A percentile compares a stretch with the other conserved stretches of the same genome.
Evolutionary conservation across 2,113 vertebrate genomes (phyloP).

Genomic region (Illadopsis cleaveri): DNA sequence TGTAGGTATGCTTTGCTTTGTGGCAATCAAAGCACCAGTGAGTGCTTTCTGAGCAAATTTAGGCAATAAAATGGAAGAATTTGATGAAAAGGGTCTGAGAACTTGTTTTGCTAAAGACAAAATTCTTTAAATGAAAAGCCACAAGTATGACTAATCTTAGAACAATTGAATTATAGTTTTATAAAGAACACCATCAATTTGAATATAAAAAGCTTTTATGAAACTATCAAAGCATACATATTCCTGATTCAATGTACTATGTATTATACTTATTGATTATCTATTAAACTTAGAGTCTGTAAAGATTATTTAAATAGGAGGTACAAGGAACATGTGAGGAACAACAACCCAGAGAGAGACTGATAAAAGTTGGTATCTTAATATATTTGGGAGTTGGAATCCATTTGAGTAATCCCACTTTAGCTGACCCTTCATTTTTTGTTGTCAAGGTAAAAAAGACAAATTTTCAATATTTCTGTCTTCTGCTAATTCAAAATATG

Average conservation of each 20-base stretch:
- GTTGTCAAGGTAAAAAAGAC: not conserved
- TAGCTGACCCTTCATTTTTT: not conserved
- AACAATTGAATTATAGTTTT: not conserved
- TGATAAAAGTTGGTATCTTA: not conserved
- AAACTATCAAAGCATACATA: not conserved
- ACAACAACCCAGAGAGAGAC: not conserved
- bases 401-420: not conserved
- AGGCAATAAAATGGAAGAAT: not conserved
- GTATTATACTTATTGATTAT: not conserved
- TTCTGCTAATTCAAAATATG: not conserved
- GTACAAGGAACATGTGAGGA: not conserved
- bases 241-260: not conserved
- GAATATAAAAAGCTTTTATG: not conserved
- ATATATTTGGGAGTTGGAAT: not conserved
- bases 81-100: not conserved
- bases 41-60: not conserved
- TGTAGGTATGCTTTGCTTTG: not conserved
- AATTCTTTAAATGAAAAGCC: not conserved
- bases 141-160: not conserved
- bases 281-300: not conserved
- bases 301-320: not conserved
- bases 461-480: not conserved
- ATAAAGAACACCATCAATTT: not conserved
- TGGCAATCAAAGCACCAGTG: not conserved
- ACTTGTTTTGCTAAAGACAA: not conserved